Evolutionary conservation across 2,888 invertebrate species (phyloP), one percentile per base, ranked within the genome.

Genomic region (Hirtodrosophila alboralis): DNA sequence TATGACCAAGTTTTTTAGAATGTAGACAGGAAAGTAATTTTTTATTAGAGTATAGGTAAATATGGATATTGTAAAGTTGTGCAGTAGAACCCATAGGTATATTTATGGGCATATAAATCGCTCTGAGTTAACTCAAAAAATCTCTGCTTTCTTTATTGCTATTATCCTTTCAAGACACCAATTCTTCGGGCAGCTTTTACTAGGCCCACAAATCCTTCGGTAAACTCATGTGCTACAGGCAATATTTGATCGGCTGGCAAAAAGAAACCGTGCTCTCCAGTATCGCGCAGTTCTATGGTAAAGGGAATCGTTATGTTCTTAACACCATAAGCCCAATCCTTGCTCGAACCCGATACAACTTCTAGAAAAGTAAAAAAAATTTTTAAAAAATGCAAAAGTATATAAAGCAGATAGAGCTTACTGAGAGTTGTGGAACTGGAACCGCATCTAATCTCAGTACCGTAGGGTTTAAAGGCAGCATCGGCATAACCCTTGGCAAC

Each of bases 221-320:
- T 72, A 0, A 92, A 91, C 88, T 94, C 94, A 37, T 91, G 81
- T 53, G 92, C 92, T 0, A 93, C 92, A 7, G 93, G 93, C n/a
- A 92, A 79, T 52, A 95, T 95, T 76, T 93, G 91, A 1, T 91
- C 88, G 0, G 93, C 87, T 0, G 95, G 95, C 1, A 96, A 90
- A 0, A 94, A 86, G 81, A 95, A 94, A 0, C 95, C 95, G 75
- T 92, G 92, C 0, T 86, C 66, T 0, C 95, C 95, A 1, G 91
- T 92, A 86, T 96, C 95, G 6, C 95, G 91, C 0, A 95, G 84
- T 72, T 93, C 93, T 26, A 92, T 91, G 0, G 92, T 92, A 75
- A 91, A 92, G 1, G 92, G 88, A 41, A 92, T 91, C n/a, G 91
- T 92, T 5, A 92, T 91, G 3, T 91, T 91, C 13, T 91, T 91